Conservation (phyloP, 1,140 invertebrate species). For the Drosophila insularis region DNA sequence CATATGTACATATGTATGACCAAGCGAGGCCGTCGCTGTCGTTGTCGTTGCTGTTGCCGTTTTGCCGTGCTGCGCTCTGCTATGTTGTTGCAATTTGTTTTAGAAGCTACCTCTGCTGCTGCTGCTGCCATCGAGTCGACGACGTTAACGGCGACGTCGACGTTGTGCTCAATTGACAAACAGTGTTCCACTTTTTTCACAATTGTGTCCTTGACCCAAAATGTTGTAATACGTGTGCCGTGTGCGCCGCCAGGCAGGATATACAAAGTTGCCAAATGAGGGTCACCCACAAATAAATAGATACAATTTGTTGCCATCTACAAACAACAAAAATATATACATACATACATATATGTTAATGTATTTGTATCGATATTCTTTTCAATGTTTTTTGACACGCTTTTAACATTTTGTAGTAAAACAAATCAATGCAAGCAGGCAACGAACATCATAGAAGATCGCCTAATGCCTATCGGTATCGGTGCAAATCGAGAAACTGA, state of each 20-base stretch:
- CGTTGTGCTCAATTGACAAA: conserved; percentile 28
- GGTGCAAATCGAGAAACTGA: too few relatives aligned
- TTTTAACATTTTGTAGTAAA: too few relatives aligned
- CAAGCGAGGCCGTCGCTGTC: background rate
- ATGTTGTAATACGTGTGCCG: conserved; percentile 9
- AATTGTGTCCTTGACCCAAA: conserved; percentile 52
- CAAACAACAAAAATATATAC: background rate
- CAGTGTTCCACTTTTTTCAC: conserved; percentile 39
- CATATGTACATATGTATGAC: background rate
- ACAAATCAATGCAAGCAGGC: too few relatives aligned
- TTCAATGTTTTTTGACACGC: background rate
- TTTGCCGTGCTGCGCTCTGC: background rate
- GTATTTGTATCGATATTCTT: too few relatives aligned
- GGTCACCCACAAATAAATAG: too few relatives aligned
- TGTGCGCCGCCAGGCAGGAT: background rate
- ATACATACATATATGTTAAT: background rate
- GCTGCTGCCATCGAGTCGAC: conserved; percentile 15
- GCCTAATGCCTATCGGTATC: too few relatives aligned
- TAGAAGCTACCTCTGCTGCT: background rate
- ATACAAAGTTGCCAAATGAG: background rate
- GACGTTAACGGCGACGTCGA: conserved; percentile 8
- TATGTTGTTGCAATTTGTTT: conserved; percentile 8
- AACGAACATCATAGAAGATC: too few relatives aligned
- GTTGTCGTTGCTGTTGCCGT: background rate
- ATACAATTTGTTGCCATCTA: background rate